Evolutionary conservation across 2,113 vertebrate species (phyloP).

Genomic region (Ciconia maguari): DNA sequence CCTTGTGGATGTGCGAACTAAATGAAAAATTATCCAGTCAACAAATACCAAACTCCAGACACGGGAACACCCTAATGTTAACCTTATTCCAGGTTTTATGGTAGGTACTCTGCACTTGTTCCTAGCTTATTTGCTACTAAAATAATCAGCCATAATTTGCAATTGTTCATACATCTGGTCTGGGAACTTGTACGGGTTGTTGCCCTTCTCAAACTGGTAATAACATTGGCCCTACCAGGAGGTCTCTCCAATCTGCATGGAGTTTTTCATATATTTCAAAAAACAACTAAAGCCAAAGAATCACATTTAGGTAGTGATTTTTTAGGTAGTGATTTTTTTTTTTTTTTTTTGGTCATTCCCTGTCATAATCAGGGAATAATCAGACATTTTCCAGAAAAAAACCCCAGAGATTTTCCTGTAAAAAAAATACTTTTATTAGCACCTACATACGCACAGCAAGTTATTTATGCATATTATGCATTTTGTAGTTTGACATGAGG

Average conservation of each 20-base stretch:
- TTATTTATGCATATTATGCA: neutral
- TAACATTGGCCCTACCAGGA: neutral
- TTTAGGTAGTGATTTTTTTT: neutral
- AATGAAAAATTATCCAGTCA: neutral
- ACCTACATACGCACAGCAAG: neutral
- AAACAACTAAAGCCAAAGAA: neutral
- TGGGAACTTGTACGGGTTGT: neutral
- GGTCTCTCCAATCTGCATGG: neutral
- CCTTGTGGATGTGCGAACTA: neutral
- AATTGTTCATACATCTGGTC: neutral
- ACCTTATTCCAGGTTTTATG: neutral
- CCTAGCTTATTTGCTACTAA: neutral
- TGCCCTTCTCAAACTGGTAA: neutral
- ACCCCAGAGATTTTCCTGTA: neutral
- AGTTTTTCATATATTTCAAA: neutral
- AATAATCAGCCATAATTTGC: neutral
- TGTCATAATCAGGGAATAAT: neutral
- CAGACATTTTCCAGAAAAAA: neutral
- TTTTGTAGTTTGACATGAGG: neutral
- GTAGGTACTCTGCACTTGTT: neutral
- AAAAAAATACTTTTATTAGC: neutral
- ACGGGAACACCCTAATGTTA: neutral
- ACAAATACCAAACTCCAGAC: neutral
- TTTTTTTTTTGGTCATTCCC: neutral
- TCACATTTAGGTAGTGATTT: fast-evolving